phyloP scores from a whole-genome alignment of 30 jellyfish, hydroid and myxozoan species.

The Hydractinia symbiolongicarpus region DNA sequence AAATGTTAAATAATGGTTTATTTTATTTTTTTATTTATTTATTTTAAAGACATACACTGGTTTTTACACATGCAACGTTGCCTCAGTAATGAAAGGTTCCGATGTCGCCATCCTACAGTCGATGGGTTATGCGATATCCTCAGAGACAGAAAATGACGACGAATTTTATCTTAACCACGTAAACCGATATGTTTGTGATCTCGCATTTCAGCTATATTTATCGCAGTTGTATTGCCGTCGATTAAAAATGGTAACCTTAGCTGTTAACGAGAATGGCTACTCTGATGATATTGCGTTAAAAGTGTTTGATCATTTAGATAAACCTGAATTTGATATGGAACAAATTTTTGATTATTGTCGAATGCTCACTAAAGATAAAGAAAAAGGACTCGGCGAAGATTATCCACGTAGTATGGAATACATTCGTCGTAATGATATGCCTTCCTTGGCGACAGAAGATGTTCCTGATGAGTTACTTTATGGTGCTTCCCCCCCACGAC shows the following conservation, averaged over 20 bases:
- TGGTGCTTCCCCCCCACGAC: too few relatives aligned
- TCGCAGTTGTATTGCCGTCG: slow-evolving; percentile 7
- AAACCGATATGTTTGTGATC: background rate
- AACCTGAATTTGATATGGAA: slow-evolving; percentile 1
- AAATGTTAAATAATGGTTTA: too few relatives aligned
- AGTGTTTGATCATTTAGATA: background rate
- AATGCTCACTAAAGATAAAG: background rate
- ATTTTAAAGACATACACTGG: slow-evolving; percentile 5
- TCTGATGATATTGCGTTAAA: background rate
- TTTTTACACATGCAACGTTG: slow-evolving; percentile 3
- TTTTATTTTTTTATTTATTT: background rate
- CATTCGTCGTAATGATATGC: too few relatives aligned
- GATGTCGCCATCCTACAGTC: slow-evolving; percentile 5
- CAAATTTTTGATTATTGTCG: slow-evolving; percentile 3
- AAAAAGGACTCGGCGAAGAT: background rate
- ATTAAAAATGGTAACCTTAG: background rate
- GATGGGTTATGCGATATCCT: background rate
- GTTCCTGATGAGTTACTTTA: too few relatives aligned
- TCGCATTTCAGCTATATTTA: background rate
- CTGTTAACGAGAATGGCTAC: background rate
- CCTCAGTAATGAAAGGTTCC: slow-evolving; percentile 1
- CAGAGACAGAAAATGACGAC: background rate
- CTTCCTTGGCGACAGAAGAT: too few relatives aligned
- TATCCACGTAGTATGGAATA: too few relatives aligned
- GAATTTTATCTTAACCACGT: background rate